Base-by-base conservation (phyloP, 2,113 vertebrate species). In the Vanacampus margaritifer region DNA sequence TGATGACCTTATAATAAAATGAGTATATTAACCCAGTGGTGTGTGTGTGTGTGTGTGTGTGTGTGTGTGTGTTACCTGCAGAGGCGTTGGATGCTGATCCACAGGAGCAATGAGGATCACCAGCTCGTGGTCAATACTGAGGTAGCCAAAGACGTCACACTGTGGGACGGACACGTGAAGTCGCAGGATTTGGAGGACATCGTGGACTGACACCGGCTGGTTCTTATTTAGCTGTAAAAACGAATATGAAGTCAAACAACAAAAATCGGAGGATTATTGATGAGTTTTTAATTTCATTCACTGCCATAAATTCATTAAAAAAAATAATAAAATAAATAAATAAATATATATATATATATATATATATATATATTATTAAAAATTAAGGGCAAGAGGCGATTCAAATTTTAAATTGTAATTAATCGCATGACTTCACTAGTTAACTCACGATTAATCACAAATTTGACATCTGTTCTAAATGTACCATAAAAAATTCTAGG, bases 41-140 rank as follows among this genome's bases (percentile, higher is more conserved):
- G 35, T n/a, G 19, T 26, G 13, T 32, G 28, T 51, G 5, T 43
- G 37, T 28, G 56, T 48, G 57, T 19, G n/a, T n/a, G n/a, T n/a
- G n/a, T n/a, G n/a, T n/a, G n/a, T n/a, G n/a, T n/a, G n/a, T n/a
- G 41, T 60, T 85, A 99, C 97, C 95, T 99, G 97, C 84, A 99
- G 64, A 0, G 94, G 85, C 57, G 95, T 99, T 0, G 97, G 96
- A 74, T 93, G 90, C 72, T 93, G 93, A 74, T 98, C 96, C n/a
- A 98, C 94, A 0, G 97, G 96, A 21, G 94, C 81, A 5, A 99
- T 92, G 60, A 99, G 95, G 72, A 98, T 89, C 68, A 99, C 94
- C 19, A 99, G 92, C 74, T 95, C 93, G 0, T 95, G 95, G 66
- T 98, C 93, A 28, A 98, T 95, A 88, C 97, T 98, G 74, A 98